These are phyloP conservation scores for Salvelinus alpinus DNA, from an alignment of 2,113 vertebrate genomes.

Conservation along the genomic window DNA sequence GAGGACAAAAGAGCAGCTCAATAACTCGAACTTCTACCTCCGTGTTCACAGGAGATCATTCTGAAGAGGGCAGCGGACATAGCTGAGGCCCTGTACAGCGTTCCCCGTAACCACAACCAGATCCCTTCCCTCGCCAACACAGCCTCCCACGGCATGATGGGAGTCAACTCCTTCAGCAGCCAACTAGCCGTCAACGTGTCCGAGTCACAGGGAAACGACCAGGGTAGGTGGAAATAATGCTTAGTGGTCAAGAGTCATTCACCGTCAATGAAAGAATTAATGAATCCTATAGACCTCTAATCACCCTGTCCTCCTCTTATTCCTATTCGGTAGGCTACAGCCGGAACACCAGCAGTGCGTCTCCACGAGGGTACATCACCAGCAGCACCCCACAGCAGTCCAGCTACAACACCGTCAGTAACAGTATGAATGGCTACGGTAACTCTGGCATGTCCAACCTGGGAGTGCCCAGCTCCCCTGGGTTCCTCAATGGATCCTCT, in stretches of 20 bases:
- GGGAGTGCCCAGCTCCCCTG: slow-evolving; percentile 98
- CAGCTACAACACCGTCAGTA: slow-evolving; percentile 99
- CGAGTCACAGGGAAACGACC: slow-evolving; percentile 97
- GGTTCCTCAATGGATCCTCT: slow-evolving; percentile 99
- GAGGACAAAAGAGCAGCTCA: slow-evolving; percentile 29
- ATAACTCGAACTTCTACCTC: slow-evolving; percentile 28
- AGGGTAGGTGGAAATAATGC: slow-evolving; percentile 78
- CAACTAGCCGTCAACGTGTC: slow-evolving; percentile 98
- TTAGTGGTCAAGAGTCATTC: neutral
- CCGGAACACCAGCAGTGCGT: slow-evolving; percentile 99
- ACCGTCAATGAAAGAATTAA: neutral
- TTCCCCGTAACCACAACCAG: slow-evolving; percentile 99
- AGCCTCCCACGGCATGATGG: slow-evolving; percentile 98
- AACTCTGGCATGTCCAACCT: slow-evolving; percentile 95
- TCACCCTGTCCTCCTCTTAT: slow-evolving; percentile 7
- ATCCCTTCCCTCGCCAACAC: slow-evolving; percentile 97
- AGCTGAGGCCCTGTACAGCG: slow-evolving; percentile 96
- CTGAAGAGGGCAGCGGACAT: slow-evolving; percentile 98
- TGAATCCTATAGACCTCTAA: neutral
- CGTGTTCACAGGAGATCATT: slow-evolving; percentile 89
- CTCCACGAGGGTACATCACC: slow-evolving; percentile 98
- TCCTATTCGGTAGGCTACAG: slow-evolving; percentile 99
- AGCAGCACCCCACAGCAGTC: slow-evolving; percentile 99
- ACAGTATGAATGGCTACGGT: slow-evolving; percentile 99
- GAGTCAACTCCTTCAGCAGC: slow-evolving; percentile 98